These are phyloP conservation scores for Sitta europaea DNA, from an alignment of 2,113 vertebrate genomes.

Conservation along the genomic window DNA sequence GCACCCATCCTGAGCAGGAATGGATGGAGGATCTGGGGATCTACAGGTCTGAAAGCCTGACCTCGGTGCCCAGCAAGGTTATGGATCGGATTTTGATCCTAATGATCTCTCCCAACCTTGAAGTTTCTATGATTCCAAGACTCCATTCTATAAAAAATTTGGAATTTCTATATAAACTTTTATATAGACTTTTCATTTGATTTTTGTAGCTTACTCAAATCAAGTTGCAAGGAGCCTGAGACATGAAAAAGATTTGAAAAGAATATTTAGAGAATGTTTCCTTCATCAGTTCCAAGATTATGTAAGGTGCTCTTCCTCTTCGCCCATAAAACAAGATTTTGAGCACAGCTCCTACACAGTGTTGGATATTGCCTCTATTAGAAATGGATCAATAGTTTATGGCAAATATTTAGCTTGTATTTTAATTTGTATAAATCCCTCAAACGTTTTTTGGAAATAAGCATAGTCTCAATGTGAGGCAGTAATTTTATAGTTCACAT, in stretches of 20 bases:
- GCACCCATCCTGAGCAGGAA: background rate
- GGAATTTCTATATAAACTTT: background rate
- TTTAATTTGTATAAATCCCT: background rate
- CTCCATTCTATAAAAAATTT: background rate
- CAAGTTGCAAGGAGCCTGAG: background rate
- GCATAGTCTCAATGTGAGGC: background rate
- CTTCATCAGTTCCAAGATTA: background rate
- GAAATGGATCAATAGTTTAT: background rate
- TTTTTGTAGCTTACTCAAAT: background rate
- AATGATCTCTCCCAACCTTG: background rate
- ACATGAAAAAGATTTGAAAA: background rate
- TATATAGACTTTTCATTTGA: background rate
- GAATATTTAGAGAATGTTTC: background rate
- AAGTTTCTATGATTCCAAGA: too few species aligned
- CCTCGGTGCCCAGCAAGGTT: rapidly evolving
- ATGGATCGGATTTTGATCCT: background rate
- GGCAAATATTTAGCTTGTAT: background rate
- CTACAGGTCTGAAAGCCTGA: background rate
- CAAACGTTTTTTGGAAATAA: background rate
- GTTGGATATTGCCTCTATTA: background rate
- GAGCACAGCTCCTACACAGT: background rate
- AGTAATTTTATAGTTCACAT: background rate
- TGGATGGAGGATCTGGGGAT: background rate
- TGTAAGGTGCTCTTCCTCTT: background rate
- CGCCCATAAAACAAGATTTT: background rate